phyloP scores from a whole-genome alignment of 2,888 invertebrate species.

The Diplolepis rosae region DNA sequence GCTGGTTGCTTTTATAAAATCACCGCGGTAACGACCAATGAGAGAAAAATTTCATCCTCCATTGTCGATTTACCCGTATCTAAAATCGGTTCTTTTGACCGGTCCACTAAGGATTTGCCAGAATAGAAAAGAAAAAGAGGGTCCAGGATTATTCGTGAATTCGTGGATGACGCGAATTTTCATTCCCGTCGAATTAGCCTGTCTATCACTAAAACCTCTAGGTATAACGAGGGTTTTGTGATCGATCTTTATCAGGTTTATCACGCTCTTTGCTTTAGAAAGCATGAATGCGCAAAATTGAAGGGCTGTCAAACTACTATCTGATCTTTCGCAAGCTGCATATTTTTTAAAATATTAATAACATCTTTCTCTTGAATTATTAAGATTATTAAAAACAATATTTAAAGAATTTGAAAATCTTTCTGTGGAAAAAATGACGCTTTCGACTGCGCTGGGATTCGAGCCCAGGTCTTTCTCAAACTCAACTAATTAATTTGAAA shows the following conservation, averaged over 20 bases:
- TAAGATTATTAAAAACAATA: too few relatives aligned
- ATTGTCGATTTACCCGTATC: slow-evolving; percentile 15
- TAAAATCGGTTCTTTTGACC: slow-evolving; percentile 10
- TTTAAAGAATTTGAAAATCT: too few relatives aligned
- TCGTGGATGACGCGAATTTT: slow-evolving; percentile 59
- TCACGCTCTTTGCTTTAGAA: background rate
- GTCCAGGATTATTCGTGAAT: slow-evolving; percentile 36
- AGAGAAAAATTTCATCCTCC: background rate
- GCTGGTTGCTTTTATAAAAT: slow-evolving; percentile 61
- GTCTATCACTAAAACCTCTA: slow-evolving; percentile 49
- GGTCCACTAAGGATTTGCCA: slow-evolving; percentile 9
- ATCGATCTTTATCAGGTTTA: background rate
- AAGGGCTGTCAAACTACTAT: too few relatives aligned
- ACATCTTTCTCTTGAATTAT: too few relatives aligned
- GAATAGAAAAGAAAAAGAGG: background rate
- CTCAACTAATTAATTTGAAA: too few relatives aligned
- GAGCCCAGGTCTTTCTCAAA: too few relatives aligned
- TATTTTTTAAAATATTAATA: too few relatives aligned
- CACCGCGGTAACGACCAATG: background rate
- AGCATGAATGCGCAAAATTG: background rate
- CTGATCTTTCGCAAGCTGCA: too few relatives aligned
- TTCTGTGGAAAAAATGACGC: too few relatives aligned
- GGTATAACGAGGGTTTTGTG: background rate
- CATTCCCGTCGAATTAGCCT: slow-evolving; percentile 64
- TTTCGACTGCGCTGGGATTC: too few relatives aligned